Percentiles rank a stretch among this genome's conserved stretches.
phyloP scores from a whole-genome alignment of 2,888 invertebrate genomes.

The Creontiades dilutus region DNA sequence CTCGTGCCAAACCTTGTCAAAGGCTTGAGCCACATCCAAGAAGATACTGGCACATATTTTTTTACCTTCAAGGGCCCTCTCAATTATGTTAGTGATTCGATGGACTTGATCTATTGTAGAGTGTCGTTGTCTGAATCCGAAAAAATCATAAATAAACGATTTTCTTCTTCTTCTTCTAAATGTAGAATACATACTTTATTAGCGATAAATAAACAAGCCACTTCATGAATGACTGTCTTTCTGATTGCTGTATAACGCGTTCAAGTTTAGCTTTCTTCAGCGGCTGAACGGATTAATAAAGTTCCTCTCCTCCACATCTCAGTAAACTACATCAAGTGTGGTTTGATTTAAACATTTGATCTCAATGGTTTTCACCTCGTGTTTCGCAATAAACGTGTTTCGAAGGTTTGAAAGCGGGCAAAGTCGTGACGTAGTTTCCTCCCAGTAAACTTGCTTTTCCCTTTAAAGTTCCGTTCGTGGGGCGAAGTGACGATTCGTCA shows the following conservation, averaged over 20 bases:
- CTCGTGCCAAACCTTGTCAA: no score
- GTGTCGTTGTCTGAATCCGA: no score
- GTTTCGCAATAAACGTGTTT: constrained; percentile 19
- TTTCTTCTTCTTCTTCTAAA: no score
- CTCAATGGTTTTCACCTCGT: constrained; percentile 10
- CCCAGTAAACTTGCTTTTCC: not conserved
- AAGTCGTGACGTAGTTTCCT: constrained; percentile 47
- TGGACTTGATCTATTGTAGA: no score
- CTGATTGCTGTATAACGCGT: not conserved
- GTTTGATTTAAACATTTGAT: constrained; percentile 21
- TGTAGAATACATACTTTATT: no score
- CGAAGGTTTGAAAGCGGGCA: not conserved
- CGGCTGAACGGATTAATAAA: constrained; percentile 4
- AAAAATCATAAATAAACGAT: no score
- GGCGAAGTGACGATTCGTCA: constrained; percentile 37
- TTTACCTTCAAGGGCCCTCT: no score
- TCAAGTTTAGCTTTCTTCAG: not conserved
- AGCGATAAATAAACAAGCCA: not conserved
- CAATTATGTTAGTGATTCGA: no score
- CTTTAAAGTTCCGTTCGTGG: not conserved
- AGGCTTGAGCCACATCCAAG: no score
- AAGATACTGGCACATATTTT: no score
- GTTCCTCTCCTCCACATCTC: not conserved
- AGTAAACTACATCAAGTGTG: constrained; percentile 13
- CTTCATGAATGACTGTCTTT: not conserved